Base-by-base conservation (phyloP, 2,797 vertebrate species). In the Lepus oiostolus region DNA sequence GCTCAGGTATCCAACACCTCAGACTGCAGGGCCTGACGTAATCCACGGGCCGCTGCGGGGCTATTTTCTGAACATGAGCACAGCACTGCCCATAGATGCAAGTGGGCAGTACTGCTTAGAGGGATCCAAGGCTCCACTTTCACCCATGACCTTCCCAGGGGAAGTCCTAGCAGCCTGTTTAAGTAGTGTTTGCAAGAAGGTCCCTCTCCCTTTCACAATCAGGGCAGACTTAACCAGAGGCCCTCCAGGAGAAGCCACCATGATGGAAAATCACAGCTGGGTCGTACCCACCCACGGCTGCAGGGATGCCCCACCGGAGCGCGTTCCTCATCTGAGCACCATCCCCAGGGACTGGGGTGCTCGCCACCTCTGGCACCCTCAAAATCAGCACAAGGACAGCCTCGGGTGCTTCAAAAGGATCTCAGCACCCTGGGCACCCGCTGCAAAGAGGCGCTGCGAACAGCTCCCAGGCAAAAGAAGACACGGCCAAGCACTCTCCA, bases 91-190 rank as follows among this genome's bases (percentile, higher is more conserved):
- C 63, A 4, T 2, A 26, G 2, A 76, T 42, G 22, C n/a, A n/a
- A 68, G 50, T 28, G 26, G 85, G 12, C 1, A 0, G n/a, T 63
- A 89, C 71, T 30, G 0, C 81, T 94, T 77, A 60, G 19, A 52
- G 19, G 14, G 77, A 71, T 63, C 88, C 17, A 84, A 85, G 88
- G 91, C 88, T 94, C 88, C 62, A 26, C 90, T 85, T 91, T 92
- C 94, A 84, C 86, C 52, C 9, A 42, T 16, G 80, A 91, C 92
- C 96, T 93, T 88, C 60, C 47, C 58, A 52, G 52, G 74, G n/a
- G 80, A 82, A 72, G 91, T 35, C 80, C 84, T 4, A 28, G 38
- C 50, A 28, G 83, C 32, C 54, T 70, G 80, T 30, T 89, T 85
- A 35, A 81, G 70, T 35, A 62, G 70, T 2, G 38, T 38, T 52